Evolutionary conservation across 2,888 invertebrate genomes (phyloP).

Genomic region (Macrophya annulata): DNA sequence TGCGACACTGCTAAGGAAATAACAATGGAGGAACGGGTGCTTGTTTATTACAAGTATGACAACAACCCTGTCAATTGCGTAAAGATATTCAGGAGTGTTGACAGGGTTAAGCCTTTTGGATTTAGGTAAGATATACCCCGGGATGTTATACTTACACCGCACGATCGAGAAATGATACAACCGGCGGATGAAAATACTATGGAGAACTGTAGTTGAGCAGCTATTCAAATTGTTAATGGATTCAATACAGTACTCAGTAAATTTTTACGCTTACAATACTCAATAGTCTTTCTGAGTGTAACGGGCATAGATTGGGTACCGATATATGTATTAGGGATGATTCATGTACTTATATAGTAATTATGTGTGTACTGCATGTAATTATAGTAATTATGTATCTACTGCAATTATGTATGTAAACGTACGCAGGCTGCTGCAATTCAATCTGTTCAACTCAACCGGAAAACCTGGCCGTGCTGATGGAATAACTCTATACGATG

Average conservation of each 20-base stretch:
- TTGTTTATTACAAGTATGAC: conserved; percentile 98
- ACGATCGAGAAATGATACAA: background rate
- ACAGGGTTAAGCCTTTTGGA: conserved; percentile 93
- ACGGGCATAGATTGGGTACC: background rate
- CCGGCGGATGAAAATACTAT: background rate
- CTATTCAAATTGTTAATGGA: conserved; percentile 20
- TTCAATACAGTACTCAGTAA: background rate
- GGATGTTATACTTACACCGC: background rate
- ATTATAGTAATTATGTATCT: background rate
- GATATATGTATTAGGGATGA: background rate
- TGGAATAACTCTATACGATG: conserved; percentile 93
- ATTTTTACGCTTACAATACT: background rate
- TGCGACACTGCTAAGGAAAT: conserved; percentile 98
- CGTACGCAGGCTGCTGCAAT: conserved; percentile 88
- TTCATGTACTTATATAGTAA: background rate
- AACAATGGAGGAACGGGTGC: conserved; percentile 92
- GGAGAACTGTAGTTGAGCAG: background rate
- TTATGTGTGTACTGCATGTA: background rate
- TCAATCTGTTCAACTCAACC: conserved; percentile 95
- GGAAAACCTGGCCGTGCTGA: conserved; percentile 91
- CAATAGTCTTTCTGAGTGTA: background rate
- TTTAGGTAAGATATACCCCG: conserved; percentile 81
- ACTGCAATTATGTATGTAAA: background rate
- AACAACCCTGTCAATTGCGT: conserved; percentile 98
- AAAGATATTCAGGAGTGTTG: conserved; percentile 95